phyloP scores from a whole-genome alignment of 2,113 vertebrate genomes.

The Caranx ignobilis region DNA sequence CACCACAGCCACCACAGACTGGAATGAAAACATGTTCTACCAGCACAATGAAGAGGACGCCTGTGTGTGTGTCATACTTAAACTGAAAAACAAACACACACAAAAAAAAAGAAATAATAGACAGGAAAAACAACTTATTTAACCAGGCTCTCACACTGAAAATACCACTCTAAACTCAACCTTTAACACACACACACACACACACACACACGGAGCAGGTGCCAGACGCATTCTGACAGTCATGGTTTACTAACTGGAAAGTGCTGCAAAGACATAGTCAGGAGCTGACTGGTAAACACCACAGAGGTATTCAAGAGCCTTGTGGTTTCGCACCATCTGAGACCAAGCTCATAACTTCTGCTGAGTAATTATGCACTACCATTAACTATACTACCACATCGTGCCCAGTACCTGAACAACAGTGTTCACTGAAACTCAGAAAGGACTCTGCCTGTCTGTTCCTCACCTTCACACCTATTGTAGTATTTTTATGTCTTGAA shows the following conservation, averaged over 20 bases:
- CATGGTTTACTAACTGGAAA: not conserved
- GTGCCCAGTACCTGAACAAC: not conserved
- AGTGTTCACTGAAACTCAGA: not conserved
- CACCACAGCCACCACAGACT: not conserved
- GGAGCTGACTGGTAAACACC: not conserved
- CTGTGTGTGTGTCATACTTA: too few species aligned
- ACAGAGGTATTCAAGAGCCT: not conserved
- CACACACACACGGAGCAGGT: not conserved
- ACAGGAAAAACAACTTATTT: too few species aligned
- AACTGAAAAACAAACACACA: too few species aligned
- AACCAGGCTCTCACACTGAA: too few species aligned
- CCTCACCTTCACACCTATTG: not conserved
- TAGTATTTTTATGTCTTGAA: not conserved
- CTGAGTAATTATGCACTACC: slow-evolving; percentile 36
- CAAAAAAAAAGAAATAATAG: too few species aligned
- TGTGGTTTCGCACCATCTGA: slow-evolving; percentile 64
- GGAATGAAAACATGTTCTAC: not conserved
- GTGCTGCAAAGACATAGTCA: not conserved
- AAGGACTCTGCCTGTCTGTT: not conserved
- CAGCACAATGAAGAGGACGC: not conserved
- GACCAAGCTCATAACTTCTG: slow-evolving; percentile 37
- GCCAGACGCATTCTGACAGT: not conserved
- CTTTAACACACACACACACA: too few species aligned
- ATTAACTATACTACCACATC: slow-evolving; percentile 20
- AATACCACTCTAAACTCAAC: too few species aligned